Percentiles rank a stretch among this genome's conserved stretches.
phyloP scores from a whole-genome alignment of 2,797 vertebrate species.

The Euphonia xanthogaster region DNA sequence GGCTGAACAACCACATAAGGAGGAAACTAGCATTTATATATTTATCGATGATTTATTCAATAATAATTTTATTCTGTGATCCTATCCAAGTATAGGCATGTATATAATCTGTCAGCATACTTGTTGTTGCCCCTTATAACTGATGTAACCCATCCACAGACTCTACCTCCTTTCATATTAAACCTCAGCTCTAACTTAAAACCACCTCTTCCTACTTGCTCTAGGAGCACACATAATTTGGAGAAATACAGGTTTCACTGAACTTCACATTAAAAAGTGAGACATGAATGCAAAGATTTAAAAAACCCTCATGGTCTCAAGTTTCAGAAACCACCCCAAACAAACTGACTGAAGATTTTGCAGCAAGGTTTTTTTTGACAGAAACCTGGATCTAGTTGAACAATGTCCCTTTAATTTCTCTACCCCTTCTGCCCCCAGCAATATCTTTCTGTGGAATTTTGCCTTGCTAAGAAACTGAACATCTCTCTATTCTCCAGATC shows the following conservation, averaged over 20 bases:
- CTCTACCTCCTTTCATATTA: not conserved
- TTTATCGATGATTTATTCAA: not conserved
- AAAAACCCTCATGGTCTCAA: not conserved
- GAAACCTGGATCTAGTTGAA: not conserved
- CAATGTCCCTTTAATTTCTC: not conserved
- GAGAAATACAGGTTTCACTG: not conserved
- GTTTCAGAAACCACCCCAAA: not conserved
- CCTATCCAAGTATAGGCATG: not conserved
- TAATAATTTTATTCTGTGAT: not conserved
- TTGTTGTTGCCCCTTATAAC: not conserved
- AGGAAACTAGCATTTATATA: not conserved
- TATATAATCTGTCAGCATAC: not conserved
- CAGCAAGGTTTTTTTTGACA: not conserved
- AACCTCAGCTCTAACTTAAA: not conserved
- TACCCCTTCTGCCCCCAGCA: not conserved
- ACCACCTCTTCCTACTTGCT: not conserved
- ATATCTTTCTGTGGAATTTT: conserved; percentile 2
- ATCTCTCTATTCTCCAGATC: not conserved
- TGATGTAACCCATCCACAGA: not conserved
- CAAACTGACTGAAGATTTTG: not conserved
- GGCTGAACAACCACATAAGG: not conserved
- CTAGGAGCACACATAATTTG: not conserved
- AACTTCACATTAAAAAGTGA: not conserved
- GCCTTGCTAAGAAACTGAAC: not conserved
- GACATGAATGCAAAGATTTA: not conserved